phyloP scores from a whole-genome alignment of 2,888 invertebrate species.

The Ophion ellenae region DNA sequence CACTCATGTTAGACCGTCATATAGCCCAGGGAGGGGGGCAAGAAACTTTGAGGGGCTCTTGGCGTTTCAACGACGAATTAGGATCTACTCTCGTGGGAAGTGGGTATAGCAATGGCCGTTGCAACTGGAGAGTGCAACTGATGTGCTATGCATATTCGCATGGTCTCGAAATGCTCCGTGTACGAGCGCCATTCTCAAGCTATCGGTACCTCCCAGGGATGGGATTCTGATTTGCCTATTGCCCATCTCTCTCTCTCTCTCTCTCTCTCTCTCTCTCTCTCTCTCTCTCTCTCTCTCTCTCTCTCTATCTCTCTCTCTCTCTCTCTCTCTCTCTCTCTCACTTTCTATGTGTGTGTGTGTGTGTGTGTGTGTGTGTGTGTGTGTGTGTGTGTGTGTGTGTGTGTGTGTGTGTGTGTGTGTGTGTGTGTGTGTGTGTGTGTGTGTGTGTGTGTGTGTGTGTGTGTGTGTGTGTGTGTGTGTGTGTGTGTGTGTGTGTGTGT shows the following conservation, averaged over 20 bases:
- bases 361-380: too few species aligned
- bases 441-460: too few species aligned
- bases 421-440: too few species aligned
- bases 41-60: slow-evolving; percentile 54
- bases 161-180: neutral
- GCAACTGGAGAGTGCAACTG: slow-evolving; percentile 3
- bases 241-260: neutral
- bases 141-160: neutral
- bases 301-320: too few species aligned
- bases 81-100: slow-evolving; percentile 54
- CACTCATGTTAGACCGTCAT: slow-evolving; percentile 36
- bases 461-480: too few species aligned
- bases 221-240: slow-evolving; percentile 32
- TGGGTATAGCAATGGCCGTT: slow-evolving; percentile 28
- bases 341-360: too few species aligned
- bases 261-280: too few species aligned
- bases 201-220: slow-evolving; percentile 28
- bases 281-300: too few species aligned
- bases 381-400: too few species aligned
- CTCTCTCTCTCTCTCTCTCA: too few species aligned
- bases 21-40: slow-evolving; percentile 1
- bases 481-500: too few species aligned
- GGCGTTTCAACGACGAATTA: slow-evolving; percentile 60
- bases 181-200: slow-evolving; percentile 33
- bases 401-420: too few species aligned